Conservation (phyloP, 2,797 vertebrate genomes). For the Hippopotamyrus pictus region DNA sequence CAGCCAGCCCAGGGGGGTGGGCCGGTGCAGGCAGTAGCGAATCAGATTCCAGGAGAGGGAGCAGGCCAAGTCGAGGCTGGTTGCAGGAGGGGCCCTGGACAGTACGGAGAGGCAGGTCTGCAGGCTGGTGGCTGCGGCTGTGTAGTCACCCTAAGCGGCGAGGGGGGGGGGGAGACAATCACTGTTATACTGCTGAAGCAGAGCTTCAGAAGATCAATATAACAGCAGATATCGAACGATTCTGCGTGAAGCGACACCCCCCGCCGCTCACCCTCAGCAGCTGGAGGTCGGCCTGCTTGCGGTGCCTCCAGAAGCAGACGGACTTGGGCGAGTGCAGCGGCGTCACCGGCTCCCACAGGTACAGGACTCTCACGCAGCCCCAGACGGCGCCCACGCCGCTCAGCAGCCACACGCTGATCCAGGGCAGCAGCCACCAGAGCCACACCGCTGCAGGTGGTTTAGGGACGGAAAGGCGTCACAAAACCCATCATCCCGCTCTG, state of each 20-base stretch:
- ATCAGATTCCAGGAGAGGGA: conserved; percentile 94
- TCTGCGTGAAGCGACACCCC: background rate
- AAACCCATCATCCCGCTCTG: background rate
- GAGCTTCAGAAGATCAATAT: background rate
- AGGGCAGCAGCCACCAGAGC: conserved; percentile 89
- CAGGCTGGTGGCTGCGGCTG: conserved; percentile 75
- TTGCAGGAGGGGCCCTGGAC: conserved; percentile 78
- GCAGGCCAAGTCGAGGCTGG: conserved; percentile 79
- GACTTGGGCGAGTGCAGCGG: conserved; percentile 87
- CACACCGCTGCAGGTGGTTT: conserved; percentile 57
- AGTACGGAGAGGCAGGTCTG: conserved; percentile 83
- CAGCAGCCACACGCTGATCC: conserved; percentile 87
- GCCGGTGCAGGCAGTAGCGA: conserved; percentile 85
- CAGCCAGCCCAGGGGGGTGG: conserved; percentile 83
- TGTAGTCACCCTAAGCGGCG: conserved; percentile 74
- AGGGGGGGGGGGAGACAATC: background rate
- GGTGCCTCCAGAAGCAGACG: conserved; percentile 91
- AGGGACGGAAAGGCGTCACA: background rate
- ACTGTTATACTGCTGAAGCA: background rate
- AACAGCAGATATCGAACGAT: background rate
- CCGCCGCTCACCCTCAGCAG: conserved; percentile 70
- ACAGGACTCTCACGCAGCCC: conserved; percentile 86
- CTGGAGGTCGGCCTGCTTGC: conserved; percentile 90
- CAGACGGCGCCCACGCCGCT: conserved; percentile 89
- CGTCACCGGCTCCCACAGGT: conserved; percentile 89